Evolutionary conservation across 2,113 vertebrate species (phyloP).

Genomic region (Hyperopisus bebe): DNA sequence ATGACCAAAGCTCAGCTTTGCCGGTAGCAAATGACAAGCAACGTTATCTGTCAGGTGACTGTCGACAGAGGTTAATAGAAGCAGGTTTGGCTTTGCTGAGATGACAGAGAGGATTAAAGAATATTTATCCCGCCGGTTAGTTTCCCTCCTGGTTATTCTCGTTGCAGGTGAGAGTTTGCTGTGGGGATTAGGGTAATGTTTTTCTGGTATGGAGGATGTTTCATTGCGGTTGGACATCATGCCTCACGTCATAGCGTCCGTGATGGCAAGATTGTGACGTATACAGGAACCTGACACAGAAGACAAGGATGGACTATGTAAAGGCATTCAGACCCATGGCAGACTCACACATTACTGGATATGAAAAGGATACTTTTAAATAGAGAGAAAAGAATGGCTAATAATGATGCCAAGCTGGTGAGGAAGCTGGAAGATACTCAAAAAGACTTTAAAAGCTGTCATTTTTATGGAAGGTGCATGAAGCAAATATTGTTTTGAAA

Average conservation of each 20-base stretch:
- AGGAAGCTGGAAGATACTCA: not conserved
- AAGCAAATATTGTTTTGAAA: not conserved
- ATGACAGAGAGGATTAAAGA: constrained; percentile 76
- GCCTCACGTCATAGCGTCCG: constrained; percentile 49
- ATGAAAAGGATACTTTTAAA: not conserved
- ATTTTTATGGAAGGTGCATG: not conserved
- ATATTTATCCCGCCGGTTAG: constrained; percentile 73
- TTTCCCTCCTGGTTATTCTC: constrained; percentile 63
- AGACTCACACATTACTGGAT: not conserved
- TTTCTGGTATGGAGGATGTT: constrained; percentile 40
- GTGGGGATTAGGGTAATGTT: constrained; percentile 49
- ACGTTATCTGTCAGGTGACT: constrained; percentile 81
- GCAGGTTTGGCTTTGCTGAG: constrained; percentile 74
- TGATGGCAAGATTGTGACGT: constrained; percentile 23
- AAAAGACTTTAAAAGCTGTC: not conserved
- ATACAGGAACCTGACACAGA: not conserved
- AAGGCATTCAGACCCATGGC: not conserved
- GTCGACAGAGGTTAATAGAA: constrained; percentile 90
- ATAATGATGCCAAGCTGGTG: not conserved
- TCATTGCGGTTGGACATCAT: constrained; percentile 47
- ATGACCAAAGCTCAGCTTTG: constrained; percentile 83
- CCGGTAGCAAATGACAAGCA: constrained; percentile 91
- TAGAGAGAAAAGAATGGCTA: not conserved
- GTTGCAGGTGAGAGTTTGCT: constrained; percentile 56
- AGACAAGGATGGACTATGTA: not conserved